These are phyloP conservation scores for Drosophila putrida DNA, from an alignment of 2,888 invertebrate species.

Conservation along the genomic window DNA sequence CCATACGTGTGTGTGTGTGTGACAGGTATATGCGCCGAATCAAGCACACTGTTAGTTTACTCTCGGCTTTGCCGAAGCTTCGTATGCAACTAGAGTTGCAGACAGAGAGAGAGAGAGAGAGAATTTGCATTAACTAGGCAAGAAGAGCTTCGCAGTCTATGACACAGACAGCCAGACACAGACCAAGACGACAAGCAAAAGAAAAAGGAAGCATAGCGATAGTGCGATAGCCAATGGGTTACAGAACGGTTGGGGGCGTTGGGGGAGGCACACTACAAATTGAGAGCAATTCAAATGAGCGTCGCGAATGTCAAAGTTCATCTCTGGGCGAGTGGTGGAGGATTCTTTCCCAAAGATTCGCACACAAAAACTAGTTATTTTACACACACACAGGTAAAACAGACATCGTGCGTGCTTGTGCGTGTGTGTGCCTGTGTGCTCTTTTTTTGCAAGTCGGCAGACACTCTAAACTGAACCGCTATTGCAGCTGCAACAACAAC, in stretches of 20 bases:
- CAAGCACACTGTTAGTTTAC: slow-evolving; percentile 2
- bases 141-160: background rate
- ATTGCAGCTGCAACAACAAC: slow-evolving; percentile 46
- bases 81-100: slow-evolving; percentile 8
- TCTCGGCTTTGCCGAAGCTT: background rate
- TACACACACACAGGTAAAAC: slow-evolving; percentile 20
- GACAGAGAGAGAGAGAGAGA: no score
- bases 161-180: background rate
- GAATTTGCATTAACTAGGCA: slow-evolving; percentile 22
- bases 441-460: slow-evolving; percentile 24
- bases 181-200: background rate
- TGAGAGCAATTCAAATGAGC: slow-evolving; percentile 65
- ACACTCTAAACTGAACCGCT: slow-evolving; percentile 19
- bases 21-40: slow-evolving; percentile 15
- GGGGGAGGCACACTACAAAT: slow-evolving; percentile 37
- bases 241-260: background rate
- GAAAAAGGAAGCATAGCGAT: slow-evolving; percentile 14
- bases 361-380: slow-evolving; percentile 59
- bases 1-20: slow-evolving; percentile 5
- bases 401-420: slow-evolving; percentile 16
- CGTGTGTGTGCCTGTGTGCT: slow-evolving; percentile 15
- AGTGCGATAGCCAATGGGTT: background rate
- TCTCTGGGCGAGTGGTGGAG: slow-evolving; percentile 52
- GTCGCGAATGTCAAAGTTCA: slow-evolving; percentile 23
- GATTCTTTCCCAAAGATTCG: slow-evolving; percentile 46